Conservation (phyloP, 2,797 vertebrate genomes). For the Macroramphosus scolopax region DNA sequence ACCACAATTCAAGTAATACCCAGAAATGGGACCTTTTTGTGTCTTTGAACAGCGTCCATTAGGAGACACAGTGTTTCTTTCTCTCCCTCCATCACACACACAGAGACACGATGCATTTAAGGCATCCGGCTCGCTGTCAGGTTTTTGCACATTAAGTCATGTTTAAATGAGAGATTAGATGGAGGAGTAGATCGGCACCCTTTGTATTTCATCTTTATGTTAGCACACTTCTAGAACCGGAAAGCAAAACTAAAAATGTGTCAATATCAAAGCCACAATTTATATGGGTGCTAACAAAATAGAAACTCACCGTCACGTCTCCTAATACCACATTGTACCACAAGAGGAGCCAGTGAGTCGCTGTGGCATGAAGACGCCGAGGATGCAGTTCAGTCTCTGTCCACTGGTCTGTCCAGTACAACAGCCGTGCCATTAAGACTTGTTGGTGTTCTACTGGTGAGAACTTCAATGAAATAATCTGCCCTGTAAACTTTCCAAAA, state of each 20-base stretch:
- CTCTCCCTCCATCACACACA: background rate
- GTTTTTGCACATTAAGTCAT: constrained; percentile 39
- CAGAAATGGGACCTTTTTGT: constrained; percentile 57
- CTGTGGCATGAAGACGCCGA: too few relatives aligned
- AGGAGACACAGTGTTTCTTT: constrained; percentile 35
- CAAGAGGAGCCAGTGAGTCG: too few relatives aligned
- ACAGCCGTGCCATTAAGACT: too few relatives aligned
- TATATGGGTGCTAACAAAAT: too few relatives aligned
- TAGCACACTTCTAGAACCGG: constrained; percentile 17
- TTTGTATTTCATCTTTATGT: constrained; percentile 23
- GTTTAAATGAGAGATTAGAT: constrained; percentile 36
- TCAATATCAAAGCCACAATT: constrained; percentile 1
- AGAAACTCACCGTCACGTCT: too few relatives aligned
- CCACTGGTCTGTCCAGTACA: too few relatives aligned
- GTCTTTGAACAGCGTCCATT: constrained; percentile 61
- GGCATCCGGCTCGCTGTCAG: constrained; percentile 33
- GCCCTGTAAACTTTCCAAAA: too few relatives aligned
- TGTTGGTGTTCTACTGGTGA: too few relatives aligned
- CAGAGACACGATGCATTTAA: constrained; percentile 37
- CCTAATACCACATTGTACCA: too few relatives aligned
- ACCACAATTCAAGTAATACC: constrained; percentile 62
- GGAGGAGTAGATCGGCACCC: constrained; percentile 32
- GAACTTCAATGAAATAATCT: too few relatives aligned
- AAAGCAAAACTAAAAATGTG: constrained; percentile 31
- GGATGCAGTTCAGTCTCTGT: too few relatives aligned